These are phyloP conservation scores for Monodelphis domestica DNA, from an alignment of 2,797 vertebrate species.

Conservation along the genomic window DNA sequence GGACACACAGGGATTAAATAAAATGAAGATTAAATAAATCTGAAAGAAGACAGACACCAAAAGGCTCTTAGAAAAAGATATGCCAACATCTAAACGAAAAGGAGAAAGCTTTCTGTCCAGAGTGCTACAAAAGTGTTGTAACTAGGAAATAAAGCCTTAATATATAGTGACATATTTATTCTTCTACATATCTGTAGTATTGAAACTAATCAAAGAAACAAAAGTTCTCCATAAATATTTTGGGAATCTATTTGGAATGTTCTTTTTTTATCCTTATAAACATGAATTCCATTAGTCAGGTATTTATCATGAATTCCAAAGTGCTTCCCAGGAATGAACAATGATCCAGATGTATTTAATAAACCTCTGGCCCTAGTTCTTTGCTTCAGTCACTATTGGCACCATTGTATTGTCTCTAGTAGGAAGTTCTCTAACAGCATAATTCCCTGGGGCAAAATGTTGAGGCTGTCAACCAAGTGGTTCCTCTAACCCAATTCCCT, in stretches of 20 bases:
- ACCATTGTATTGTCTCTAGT: not conserved
- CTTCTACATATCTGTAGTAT: slow-evolving; percentile 30
- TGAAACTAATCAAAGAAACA: slow-evolving; percentile 30
- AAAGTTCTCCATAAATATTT: slow-evolving; percentile 9
- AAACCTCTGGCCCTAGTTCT: not conserved
- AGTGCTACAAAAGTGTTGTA: not conserved
- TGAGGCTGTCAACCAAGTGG: not conserved
- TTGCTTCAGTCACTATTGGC: not conserved
- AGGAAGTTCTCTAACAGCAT: not conserved
- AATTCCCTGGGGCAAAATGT: not conserved
- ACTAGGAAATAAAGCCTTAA: slow-evolving; percentile 30
- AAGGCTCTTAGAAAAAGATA: slow-evolving; percentile 35
- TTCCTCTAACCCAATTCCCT: not conserved
- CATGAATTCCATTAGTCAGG: slow-evolving; percentile 14
- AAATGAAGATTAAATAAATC: slow-evolving; percentile 50
- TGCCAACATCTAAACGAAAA: slow-evolving; percentile 34
- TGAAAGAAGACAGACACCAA: slow-evolving; percentile 13
- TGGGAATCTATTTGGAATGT: not conserved
- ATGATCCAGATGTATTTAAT: slow-evolving; percentile 3
- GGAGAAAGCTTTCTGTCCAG: slow-evolving; percentile 24
- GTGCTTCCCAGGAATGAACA: not conserved
- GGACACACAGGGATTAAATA: slow-evolving; percentile 46
- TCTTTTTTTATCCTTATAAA: slow-evolving; percentile 27
- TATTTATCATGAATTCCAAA: slow-evolving; percentile 24
- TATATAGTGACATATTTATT: not conserved